A percentile compares a stretch with the other conserved stretches of the same genome.
Evolutionary conservation across 2,113 vertebrate genomes (phyloP).

Genomic region (Pantherophis guttatus): DNA sequence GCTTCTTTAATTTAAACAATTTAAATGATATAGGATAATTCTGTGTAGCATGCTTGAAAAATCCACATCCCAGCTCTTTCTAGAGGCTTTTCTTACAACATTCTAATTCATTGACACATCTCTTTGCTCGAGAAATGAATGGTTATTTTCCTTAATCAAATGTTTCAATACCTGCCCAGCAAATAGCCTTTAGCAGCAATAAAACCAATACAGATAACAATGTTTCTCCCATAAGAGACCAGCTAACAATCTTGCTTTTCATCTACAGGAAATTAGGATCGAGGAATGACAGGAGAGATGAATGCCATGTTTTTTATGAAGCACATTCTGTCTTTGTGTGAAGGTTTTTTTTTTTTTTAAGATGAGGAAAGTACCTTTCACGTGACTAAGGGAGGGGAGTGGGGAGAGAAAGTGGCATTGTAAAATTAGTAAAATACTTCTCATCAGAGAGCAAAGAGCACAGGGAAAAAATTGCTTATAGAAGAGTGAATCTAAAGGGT

Average conservation of each 20-base stretch:
- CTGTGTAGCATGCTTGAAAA: neutral
- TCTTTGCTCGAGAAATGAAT: conserved; percentile 29
- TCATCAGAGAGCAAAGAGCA: neutral
- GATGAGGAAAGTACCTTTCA: neutral
- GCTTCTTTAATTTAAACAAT: neutral
- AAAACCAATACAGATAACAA: neutral
- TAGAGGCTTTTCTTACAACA: conserved; percentile 43
- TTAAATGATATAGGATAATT: neutral
- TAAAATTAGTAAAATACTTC: neutral
- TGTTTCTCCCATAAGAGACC: neutral
- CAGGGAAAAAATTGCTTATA: neutral
- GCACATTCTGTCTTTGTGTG: neutral
- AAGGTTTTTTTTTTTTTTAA: neutral
- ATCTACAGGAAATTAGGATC: neutral
- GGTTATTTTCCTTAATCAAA: neutral
- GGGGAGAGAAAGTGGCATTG: neutral
- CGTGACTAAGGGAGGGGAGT: neutral
- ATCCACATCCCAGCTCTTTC: neutral
- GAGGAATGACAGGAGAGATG: neutral
- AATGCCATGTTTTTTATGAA: neutral
- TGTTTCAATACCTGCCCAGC: neutral
- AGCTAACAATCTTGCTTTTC: neutral
- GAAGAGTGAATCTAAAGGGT: neutral
- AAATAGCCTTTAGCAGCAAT: neutral
- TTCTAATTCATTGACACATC: conserved; percentile 23